A percentile compares a stretch with the other conserved stretches of the same genome.
Evolutionary conservation across 2,113 vertebrate genomes (phyloP).

Genomic region (Caretta caretta): DNA sequence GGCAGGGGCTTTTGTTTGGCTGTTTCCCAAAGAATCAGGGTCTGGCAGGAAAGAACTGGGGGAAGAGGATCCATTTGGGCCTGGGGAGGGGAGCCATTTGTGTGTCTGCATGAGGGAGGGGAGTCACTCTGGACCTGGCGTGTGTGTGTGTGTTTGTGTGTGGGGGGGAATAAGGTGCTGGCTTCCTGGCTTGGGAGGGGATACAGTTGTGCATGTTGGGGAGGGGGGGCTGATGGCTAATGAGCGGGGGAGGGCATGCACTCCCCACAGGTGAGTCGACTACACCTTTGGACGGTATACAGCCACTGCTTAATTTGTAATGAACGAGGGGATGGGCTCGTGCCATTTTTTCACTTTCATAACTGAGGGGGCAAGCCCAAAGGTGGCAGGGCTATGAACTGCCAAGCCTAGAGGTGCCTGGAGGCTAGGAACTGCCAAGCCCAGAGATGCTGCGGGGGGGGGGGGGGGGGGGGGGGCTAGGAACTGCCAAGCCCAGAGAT

Average conservation of each 20-base stretch:
- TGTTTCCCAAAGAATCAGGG: fast-evolving
- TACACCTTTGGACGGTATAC: background rate
- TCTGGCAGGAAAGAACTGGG: fast-evolving
- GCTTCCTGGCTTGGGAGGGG: background rate
- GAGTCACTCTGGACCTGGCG: background rate
- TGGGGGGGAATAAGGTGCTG: no score
- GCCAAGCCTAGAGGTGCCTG: no score
- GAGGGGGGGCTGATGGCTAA: background rate
- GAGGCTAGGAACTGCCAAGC: no score
- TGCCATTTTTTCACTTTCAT: no score
- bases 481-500: no score
- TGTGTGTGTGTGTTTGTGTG: no score
- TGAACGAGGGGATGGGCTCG: no score
- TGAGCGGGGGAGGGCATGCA: background rate
- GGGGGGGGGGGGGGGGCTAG: no score
- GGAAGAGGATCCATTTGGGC: background rate
- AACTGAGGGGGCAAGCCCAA: no score
- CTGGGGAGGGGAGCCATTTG: background rate
- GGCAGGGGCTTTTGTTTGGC: background rate
- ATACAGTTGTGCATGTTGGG: background rate
- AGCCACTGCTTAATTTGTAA: background rate
- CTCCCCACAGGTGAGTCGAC: background rate
- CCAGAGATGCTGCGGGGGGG: no score
- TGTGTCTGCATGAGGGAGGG: background rate
- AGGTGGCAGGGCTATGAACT: no score